phyloP scores from a whole-genome alignment of 2,797 vertebrate genomes.

The Artibeus lituratus region DNA sequence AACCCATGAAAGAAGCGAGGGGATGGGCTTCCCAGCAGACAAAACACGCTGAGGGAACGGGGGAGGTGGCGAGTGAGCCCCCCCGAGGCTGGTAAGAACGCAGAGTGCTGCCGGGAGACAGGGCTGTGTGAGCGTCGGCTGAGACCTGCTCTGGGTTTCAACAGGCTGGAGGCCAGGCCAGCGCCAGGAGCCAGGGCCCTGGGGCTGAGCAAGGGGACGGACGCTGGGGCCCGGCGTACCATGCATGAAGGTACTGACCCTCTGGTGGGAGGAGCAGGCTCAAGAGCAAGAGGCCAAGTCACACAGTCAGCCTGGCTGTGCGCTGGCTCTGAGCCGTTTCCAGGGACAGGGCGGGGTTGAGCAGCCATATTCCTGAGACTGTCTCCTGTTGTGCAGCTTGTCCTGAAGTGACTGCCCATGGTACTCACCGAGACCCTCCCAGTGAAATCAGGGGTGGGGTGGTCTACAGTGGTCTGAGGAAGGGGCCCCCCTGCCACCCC shows the following conservation, averaged over 20 bases:
- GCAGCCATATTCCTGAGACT: fast-evolving
- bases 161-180: neutral
- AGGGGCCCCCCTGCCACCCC: neutral
- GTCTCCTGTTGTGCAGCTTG: fast-evolving
- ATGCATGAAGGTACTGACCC: neutral
- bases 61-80: fast-evolving
- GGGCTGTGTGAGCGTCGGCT: fast-evolving
- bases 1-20: neutral
- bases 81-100: neutral
- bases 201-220: neutral
- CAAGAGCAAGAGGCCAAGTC: neutral
- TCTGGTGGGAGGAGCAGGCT: fast-evolving
- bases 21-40: neutral
- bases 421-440: neutral
- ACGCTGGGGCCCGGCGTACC: fast-evolving
- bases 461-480: neutral
- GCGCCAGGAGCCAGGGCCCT: neutral
- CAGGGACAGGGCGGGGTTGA: neutral
- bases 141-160: neutral
- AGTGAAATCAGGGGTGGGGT: neutral
- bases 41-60: fast-evolving
- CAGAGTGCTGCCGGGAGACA: neutral
- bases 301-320: neutral
- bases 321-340: neutral
- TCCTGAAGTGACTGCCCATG: fast-evolving